Base-by-base conservation (phyloP, 2,113 vertebrate species). In the Salvelinus sp. region DNA sequence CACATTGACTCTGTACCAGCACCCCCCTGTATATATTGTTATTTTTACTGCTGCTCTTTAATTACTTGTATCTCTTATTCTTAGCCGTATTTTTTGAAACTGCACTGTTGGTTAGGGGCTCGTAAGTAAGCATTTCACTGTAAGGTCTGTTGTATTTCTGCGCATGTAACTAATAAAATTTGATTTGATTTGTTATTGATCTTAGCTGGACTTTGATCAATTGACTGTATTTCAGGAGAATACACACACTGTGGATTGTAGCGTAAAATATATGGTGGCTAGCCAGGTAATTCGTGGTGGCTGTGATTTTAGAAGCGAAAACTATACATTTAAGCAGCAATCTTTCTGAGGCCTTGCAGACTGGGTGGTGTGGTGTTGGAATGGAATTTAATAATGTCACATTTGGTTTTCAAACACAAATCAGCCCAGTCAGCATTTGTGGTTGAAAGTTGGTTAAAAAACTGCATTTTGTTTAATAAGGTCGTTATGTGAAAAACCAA, bases 171-270 rank as follows among this genome's bases (percentile, higher is more conserved):
- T 33, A 33, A 33, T 33, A 6, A 6, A 33, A 33, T 33, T 33
- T 33, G 33, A 33, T 33, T 33, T 7, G 33, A 33, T 33, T 25
- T 66, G 48, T 57, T 75, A 75, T 75, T 20, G 63, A 75, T 68
- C 64, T 57, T 47, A 25, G 14, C 44, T 48, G 25, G 63, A 68
- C 73, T 67, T 75, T 67, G 73, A 67, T 66, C n/a, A 65, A 74
- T 75, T 65, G n/a, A 67, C 25, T 22, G 44, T 67, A 57, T 57
- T 67, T 54, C 54, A 54, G 62, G 13, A 64, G 38, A 62, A 62
- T 62, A 54, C 4, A 54, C 58, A 62, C n/a, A 44, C 38, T 44
- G 58, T n/a, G n/a, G 38, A 44, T 10, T 44, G 38, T 44, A 44
- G 9, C 2, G 38, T 44, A 10, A 44, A 44, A 44, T 44, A 44